A percentile compares a stretch with the other conserved stretches of the same genome.
phyloP scores from a whole-genome alignment of 35 echinoderm and acorn worm species.

The Apostichopus parvimensis region DNA sequence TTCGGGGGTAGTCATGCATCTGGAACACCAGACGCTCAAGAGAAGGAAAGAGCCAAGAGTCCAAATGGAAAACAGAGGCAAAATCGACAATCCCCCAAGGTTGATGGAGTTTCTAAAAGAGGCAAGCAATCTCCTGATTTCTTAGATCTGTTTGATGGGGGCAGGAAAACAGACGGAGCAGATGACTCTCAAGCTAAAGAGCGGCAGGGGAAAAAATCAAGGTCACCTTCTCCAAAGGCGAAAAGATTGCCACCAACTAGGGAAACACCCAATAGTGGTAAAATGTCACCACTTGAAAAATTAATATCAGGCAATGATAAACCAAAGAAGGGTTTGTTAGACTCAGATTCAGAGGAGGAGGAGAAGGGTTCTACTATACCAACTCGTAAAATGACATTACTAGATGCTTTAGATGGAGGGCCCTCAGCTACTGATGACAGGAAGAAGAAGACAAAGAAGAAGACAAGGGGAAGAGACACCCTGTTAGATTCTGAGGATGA shows the following conservation, averaged over 20 bases:
- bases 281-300: slow-evolving; percentile 36
- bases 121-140: neutral
- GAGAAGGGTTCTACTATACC: neutral
- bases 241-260: neutral
- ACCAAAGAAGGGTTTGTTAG: slow-evolving; percentile 31
- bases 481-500: slow-evolving; percentile 28
- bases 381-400: slow-evolving; percentile 11
- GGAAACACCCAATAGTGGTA: neutral
- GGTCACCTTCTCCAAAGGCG: slow-evolving; percentile 3
- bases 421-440: neutral
- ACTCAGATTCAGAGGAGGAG: slow-evolving; percentile 44
- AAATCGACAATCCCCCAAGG: slow-evolving; percentile 13
- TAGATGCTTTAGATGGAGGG: slow-evolving; percentile 33
- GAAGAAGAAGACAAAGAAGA: slow-evolving; percentile 21
- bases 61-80: neutral
- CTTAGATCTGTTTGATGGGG: slow-evolving; percentile 8
- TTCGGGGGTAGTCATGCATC: neutral
- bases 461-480: neutral
- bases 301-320: neutral
- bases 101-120: neutral
- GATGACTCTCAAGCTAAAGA: neutral
- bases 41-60: neutral
- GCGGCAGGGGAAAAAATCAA: neutral
- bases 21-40: neutral
- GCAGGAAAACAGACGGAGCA: neutral